Percentiles rank a stretch among this genome's conserved stretches.
These are phyloP conservation scores for Palythoa heliodiscus DNA, from an alignment of 92 coral and sea anemone genomes.

Conservation along the genomic window DNA sequence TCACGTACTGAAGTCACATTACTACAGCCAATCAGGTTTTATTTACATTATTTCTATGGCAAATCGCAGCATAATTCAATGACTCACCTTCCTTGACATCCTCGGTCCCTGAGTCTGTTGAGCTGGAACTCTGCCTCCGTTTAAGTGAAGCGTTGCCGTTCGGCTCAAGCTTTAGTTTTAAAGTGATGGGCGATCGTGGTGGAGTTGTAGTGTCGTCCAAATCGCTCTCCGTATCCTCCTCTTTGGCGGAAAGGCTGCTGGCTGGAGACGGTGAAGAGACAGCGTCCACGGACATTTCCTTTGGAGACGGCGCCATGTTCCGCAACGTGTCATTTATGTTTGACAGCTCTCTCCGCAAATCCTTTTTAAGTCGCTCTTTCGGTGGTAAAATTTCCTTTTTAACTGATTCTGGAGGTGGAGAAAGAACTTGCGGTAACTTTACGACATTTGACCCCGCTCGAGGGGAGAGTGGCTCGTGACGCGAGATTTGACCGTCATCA, in stretches of 20 bases:
- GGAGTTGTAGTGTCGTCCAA: conserved; percentile 13
- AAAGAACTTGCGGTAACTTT: background rate
- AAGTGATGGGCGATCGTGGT: conserved; percentile 28
- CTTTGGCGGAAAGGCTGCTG: conserved; percentile 28
- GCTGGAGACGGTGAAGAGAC: conserved; percentile 24
- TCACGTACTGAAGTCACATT: too few species aligned
- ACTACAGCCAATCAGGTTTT: too few species aligned
- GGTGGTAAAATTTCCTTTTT: conserved; percentile 36
- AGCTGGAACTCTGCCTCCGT: conserved; percentile 78
- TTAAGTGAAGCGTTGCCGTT: conserved; percentile 30
- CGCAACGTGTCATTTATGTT: background rate
- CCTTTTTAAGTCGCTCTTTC: conserved; percentile 33
- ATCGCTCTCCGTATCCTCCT: conserved; percentile 20
- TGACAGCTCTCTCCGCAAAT: conserved; percentile 23
- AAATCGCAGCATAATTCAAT: background rate
- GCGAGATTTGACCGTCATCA: background rate
- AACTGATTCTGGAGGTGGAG: background rate
- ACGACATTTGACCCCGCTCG: background rate
- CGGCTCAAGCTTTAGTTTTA: conserved; percentile 24
- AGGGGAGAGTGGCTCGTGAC: background rate
- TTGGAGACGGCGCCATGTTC: background rate
- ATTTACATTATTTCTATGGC: too few species aligned
- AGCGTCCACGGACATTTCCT: background rate
- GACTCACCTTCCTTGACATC: conserved; percentile 71
- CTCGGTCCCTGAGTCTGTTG: conserved; percentile 87